Evolutionary conservation across 2,888 invertebrate species (phyloP), one percentile per base, ranked within the genome.

Genomic region (Lasioglossum malachurum): DNA sequence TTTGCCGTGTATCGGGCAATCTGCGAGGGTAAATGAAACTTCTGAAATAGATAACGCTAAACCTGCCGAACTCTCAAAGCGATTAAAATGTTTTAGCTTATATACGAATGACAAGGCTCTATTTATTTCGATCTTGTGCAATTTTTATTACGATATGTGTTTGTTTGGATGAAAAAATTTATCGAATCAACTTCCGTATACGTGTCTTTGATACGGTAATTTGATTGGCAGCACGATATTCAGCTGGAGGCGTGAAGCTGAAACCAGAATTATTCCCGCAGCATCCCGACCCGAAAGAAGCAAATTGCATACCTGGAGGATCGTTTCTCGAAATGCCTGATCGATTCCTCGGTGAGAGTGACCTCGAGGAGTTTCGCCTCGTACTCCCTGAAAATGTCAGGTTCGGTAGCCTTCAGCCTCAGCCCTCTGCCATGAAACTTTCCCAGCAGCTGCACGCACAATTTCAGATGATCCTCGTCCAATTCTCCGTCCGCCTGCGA

Each of bases 341-440:
- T 12, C n/a, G 77, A 46, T 23, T 83, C 80, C n/a, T 85, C 84
- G 53, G 76, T 72, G 27, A 91, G 88, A 1, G 67, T 82, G 14
- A 88, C 84, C 73, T 93, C 92, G 27, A 90, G 84, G 57, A 94
- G 86, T 83, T 94, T 93, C 44, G 91, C 92, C 67, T 92, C 85
- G 81, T 93, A 93, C 82, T 95, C 94, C 19, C 93, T 82, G 85
- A 94, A 94, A 77, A 89, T 75, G 14, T 86, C 75, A 49, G 91
- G 92, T 7, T 92, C 87, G 10, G 89, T 82, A 5, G 77, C 82
- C 79, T 89, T 93, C 69, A 94, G 80, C 57, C 77, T 87, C 60
- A 94, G 75, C 16, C 94, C 94, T 16, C 82, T 86, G 7, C 88
- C 93, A 82, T 95, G 95, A 91, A 95, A 93, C 49, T 82, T 86